Base-by-base conservation (phyloP, 2,797 vertebrate genomes). In the Acanthopagrus latus region DNA sequence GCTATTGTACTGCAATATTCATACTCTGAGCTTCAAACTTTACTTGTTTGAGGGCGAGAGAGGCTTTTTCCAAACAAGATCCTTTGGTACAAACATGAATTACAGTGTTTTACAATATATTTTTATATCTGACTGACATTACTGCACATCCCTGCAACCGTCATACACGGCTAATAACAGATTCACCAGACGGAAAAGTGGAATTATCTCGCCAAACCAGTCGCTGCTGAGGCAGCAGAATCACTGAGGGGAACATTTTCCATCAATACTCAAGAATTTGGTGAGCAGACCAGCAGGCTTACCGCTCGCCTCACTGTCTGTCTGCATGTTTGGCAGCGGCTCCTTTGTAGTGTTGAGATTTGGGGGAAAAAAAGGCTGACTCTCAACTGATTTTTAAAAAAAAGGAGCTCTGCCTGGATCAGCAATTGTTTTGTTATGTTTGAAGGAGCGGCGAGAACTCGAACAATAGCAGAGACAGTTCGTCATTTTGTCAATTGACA, bases 141-240 rank as follows among this genome's bases (percentile, higher is more conserved):
- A 2, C 33, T 48, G 29, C 56, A 54, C 65, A 18, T 16, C 69
- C 41, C 67, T n/a, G 5, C 56, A 50, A 41, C 41, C 51, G 9
- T 64, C 62, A 44, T 25, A 38, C 29, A 5, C 3, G 44, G 54
- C 71, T 78, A 68, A 73, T 83, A 80, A 92, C 59, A 74, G 4
- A 48, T 74, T 41, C 67, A 80, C 62, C 90, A 88, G 74, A 91
- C 78, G 89, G 83, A 79, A 38, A 84, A 76, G 27, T 2, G 17
- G 3, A 54, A 51, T 60, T 14, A 67, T 73, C 16, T 58, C n/a
- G 64, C 83, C 64, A 82, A 82, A 85, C 83, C 85, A 82, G 83
- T 4, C 60, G 82, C 72, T 79, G 87, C 80, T 78, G 79, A 89
- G 23, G 74, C 56, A n/a, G 77, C 72, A 71, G 29, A 84, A 68